Evolutionary conservation across 1,140 invertebrate species (phyloP).

Genomic region (Tenebrio molitor): DNA sequence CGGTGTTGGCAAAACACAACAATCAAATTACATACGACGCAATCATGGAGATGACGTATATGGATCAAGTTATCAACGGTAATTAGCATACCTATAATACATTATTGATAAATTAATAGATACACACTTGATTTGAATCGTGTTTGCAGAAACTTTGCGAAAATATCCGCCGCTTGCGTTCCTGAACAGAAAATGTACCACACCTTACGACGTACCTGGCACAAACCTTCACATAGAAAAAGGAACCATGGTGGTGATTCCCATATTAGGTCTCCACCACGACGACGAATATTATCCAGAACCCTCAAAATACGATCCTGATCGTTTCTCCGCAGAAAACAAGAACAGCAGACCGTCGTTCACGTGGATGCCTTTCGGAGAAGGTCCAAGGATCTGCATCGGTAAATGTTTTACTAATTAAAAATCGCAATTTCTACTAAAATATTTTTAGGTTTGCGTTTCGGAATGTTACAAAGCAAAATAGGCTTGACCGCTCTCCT

Average conservation of each 20-base stretch:
- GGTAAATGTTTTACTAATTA: background rate
- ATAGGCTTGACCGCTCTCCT: constrained; percentile 66
- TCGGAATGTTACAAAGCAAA: constrained; percentile 64
- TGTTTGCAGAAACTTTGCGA: constrained; percentile 70
- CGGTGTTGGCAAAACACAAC: constrained; percentile 66
- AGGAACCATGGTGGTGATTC: constrained; percentile 65
- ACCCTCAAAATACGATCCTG: constrained; percentile 52
- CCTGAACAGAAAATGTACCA: constrained; percentile 69
- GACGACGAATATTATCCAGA: constrained; percentile 67
- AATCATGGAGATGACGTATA: constrained; percentile 69
- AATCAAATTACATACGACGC: constrained; percentile 71
- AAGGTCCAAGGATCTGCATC: constrained; percentile 68
- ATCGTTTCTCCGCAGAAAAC: constrained; percentile 48
- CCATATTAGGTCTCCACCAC: constrained; percentile 71
- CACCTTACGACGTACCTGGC: constrained; percentile 65
- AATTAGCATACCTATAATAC: constrained; percentile 35
- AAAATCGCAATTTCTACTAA: background rate
- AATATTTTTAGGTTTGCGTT: constrained; percentile 25
- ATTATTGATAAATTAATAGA: constrained; percentile 3
- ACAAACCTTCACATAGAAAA: constrained; percentile 55
- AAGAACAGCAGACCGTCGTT: constrained; percentile 55
- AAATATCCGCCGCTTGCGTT: constrained; percentile 69
- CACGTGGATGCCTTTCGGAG: constrained; percentile 61
- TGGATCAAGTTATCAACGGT: constrained; percentile 65
- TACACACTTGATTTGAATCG: background rate